A percentile compares a stretch with the other conserved stretches of the same genome.
Conservation (phyloP, 2,113 vertebrate species). For the Meles meles region DNA sequence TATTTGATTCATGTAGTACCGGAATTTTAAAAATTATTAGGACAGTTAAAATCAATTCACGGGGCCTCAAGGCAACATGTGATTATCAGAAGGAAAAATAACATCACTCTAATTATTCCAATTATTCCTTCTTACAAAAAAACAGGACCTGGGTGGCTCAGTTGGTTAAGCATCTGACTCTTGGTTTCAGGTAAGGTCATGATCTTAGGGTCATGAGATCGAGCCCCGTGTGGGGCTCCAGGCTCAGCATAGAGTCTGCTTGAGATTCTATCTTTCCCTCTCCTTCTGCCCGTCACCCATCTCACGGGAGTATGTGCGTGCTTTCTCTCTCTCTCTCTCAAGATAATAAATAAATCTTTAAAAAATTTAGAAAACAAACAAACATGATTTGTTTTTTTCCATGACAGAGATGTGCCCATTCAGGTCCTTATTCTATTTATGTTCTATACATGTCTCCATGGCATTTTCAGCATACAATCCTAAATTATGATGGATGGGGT, state of each 20-base stretch:
- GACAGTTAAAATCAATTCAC: slow-evolving; percentile 6
- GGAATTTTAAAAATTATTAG: background rate
- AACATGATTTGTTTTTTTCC: background rate
- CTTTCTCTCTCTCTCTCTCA: background rate
- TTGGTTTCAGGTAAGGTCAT: background rate
- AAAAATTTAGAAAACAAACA: background rate
- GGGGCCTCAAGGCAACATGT: background rate
- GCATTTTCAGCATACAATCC: background rate
- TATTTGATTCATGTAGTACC: background rate
- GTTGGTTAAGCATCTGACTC: background rate
- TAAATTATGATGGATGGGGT: background rate
- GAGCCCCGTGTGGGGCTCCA: background rate
- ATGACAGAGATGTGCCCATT: background rate
- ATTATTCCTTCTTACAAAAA: background rate
- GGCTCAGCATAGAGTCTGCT: background rate
- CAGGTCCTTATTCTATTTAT: background rate
- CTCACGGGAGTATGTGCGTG: background rate
- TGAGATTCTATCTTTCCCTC: background rate
- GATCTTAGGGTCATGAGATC: background rate
- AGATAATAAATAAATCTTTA: background rate
- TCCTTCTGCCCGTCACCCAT: background rate
- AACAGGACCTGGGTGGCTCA: background rate
- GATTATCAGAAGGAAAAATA: slow-evolving; percentile 8
- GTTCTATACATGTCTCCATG: background rate
- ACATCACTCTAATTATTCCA: background rate